These are phyloP conservation scores for Chrysomela aeneicollis DNA, from an alignment of 2,888 invertebrate species.

Conservation along the genomic window DNA sequence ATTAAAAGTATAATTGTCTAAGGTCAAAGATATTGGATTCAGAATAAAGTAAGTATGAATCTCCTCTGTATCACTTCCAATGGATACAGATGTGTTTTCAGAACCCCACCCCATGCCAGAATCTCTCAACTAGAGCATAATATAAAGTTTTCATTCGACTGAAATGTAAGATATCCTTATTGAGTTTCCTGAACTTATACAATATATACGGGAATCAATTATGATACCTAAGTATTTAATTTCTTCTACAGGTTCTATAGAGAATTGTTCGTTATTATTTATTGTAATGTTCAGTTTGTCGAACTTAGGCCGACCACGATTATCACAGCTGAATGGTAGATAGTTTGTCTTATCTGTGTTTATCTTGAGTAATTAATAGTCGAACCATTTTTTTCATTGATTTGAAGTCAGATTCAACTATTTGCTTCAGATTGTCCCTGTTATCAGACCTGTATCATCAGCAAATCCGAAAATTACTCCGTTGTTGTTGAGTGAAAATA, in stretches of 20 bases:
- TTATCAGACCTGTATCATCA: too few relatives aligned
- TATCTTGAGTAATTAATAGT: too few relatives aligned
- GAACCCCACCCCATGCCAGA: too few relatives aligned
- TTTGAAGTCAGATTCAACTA: too few relatives aligned
- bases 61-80: constrained; percentile 3
- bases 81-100: too few relatives aligned
- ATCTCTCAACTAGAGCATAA: too few relatives aligned
- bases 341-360: neutral
- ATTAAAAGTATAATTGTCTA: neutral
- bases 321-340: neutral
- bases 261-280: neutral
- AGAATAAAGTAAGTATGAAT: neutral
- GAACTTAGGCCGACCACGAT: too few relatives aligned
- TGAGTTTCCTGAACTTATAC: neutral
- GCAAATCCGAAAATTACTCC: too few relatives aligned
- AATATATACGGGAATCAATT: neutral
- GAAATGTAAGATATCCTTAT: neutral
- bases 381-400: too few relatives aligned
- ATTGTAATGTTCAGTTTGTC: neutral
- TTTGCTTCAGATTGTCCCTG: too few relatives aligned
- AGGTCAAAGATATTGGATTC: neutral
- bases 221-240: neutral
- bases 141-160: too few relatives aligned
- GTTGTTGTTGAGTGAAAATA: too few relatives aligned
- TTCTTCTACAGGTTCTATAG: neutral